These are phyloP conservation scores for Metallyticus violacea DNA, from an alignment of 2,888 invertebrate species.

Conservation along the genomic window DNA sequence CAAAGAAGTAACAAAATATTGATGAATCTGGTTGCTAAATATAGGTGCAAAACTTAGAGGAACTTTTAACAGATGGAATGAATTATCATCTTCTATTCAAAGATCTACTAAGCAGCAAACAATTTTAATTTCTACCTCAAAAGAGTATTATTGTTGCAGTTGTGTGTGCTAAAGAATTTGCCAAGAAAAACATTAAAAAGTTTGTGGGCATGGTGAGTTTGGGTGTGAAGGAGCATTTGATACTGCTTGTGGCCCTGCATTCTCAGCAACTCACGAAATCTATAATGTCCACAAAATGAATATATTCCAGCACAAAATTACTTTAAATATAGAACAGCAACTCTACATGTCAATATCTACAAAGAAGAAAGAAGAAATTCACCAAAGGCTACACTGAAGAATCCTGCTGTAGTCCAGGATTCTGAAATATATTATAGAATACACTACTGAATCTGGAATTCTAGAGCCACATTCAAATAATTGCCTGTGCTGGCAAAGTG, in stretches of 20 bases:
- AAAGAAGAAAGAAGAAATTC: background rate
- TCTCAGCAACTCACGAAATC: background rate
- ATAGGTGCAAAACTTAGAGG: background rate
- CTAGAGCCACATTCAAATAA: background rate
- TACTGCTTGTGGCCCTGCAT: background rate
- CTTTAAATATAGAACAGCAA: background rate
- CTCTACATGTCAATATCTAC: background rate
- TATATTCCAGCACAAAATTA: background rate
- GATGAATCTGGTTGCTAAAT: background rate
- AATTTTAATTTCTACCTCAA: background rate
- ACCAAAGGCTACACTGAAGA: background rate
- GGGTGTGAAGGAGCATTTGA: background rate
- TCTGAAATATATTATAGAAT: background rate
- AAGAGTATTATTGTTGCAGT: background rate
- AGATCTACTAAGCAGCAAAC: background rate
- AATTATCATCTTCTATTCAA: background rate
- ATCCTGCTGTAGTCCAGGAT: background rate
- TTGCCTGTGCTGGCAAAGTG: background rate
- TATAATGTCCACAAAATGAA: background rate
- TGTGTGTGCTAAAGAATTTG: background rate
- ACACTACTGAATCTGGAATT: background rate
- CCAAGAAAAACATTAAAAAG: background rate
- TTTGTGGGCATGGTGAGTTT: background rate
- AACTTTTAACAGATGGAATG: background rate
- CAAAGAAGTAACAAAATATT: background rate